Percentiles rank a stretch among this genome's conserved stretches.
Conservation (phyloP, 1,140 invertebrate species). For the Chlorops oryzae region DNA sequence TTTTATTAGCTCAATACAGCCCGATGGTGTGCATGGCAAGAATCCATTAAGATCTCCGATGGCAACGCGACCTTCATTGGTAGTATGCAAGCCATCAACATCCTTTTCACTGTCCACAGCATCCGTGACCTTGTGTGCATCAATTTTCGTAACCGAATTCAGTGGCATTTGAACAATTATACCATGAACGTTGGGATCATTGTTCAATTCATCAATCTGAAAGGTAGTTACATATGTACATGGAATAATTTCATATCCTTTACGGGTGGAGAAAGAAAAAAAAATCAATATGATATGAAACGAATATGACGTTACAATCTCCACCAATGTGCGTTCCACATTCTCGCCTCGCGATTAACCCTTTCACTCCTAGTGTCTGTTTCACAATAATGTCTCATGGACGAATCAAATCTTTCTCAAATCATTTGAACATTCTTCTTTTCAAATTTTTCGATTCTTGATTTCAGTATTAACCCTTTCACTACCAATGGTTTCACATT, state of each 20-base stretch:
- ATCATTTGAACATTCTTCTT: too few relatives aligned
- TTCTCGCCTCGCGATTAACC: too few relatives aligned
- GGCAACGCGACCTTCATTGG: conserved; percentile 84
- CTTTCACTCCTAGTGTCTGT: too few relatives aligned
- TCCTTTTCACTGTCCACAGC: conserved; percentile 81
- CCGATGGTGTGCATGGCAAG: conserved; percentile 88
- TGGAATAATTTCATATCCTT: conserved; percentile 35
- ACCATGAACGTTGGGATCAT: conserved; percentile 79
- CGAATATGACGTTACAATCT: conserved; percentile 14
- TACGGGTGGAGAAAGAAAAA: background rate
- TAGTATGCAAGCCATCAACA: conserved; percentile 88
- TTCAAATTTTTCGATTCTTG: too few relatives aligned
- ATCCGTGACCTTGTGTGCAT: conserved; percentile 83
- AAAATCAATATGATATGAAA: conserved; percentile 1
- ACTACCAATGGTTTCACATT: too few relatives aligned
- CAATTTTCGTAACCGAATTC: conserved; percentile 73
- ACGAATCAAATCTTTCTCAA: too few relatives aligned
- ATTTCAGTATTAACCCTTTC: too few relatives aligned
- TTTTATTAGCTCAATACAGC: conserved; percentile 88
- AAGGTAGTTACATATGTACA: conserved; percentile 51
- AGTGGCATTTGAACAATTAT: conserved; percentile 98
- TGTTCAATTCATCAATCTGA: conserved; percentile 72
- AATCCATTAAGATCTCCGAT: conserved; percentile 82
- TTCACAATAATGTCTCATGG: too few relatives aligned
- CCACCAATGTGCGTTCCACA: too few relatives aligned